Conservation (phyloP, 1,140 invertebrate genomes). For the Nasonia longicornis region DNA sequence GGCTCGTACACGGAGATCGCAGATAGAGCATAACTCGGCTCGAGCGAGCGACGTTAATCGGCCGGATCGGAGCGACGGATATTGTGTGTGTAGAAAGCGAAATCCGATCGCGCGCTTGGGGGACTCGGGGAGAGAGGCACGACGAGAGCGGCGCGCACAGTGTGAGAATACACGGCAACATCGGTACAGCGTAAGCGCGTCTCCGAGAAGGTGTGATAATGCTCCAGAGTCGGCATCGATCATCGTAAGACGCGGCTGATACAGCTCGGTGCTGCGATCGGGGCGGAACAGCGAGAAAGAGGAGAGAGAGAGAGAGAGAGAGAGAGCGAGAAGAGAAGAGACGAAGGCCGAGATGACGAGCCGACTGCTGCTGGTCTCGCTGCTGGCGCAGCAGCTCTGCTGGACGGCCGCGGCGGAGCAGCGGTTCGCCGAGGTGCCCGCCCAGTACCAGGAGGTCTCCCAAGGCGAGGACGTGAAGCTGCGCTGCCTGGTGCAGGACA, state of each 20-base stretch:
- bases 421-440: conserved; percentile 84
- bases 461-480: conserved; percentile 84
- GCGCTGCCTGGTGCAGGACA: conserved; percentile 86
- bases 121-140: too few species aligned
- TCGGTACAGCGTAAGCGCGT: too few species aligned
- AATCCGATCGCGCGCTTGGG: neutral
- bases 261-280: too few species aligned
- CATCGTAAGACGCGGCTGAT: neutral
- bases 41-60: neutral
- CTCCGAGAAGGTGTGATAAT: neutral
- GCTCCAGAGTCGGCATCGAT: neutral
- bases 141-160: too few species aligned
- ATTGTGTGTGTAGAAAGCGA: neutral
- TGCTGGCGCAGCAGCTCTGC: neutral
- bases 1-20: neutral
- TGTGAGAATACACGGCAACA: too few species aligned
- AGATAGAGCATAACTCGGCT: neutral
- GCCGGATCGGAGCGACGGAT: neutral
- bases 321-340: neutral
- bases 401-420: conserved; percentile 69
- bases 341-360: neutral
- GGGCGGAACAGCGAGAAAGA: too few species aligned
- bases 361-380: neutral
- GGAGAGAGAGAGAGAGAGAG: too few species aligned
- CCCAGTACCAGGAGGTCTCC: conserved; percentile 87